These are phyloP conservation scores for Gobionotothen gibberifrons DNA, from an alignment of 2,797 vertebrate genomes.

Conservation along the genomic window DNA sequence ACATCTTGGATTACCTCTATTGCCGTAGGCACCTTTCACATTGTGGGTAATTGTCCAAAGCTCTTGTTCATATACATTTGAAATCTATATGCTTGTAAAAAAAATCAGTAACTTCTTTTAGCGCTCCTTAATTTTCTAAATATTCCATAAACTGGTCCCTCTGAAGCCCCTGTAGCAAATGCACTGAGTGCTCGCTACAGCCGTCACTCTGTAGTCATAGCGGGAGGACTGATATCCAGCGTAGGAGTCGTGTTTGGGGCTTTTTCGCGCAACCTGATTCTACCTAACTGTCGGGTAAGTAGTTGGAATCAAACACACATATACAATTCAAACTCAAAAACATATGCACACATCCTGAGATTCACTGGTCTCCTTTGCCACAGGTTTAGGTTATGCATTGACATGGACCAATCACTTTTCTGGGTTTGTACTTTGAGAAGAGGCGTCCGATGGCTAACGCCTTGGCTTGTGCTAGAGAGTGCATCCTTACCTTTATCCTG, in stretches of 20 bases:
- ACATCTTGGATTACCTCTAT: slow-evolving; percentile 81
- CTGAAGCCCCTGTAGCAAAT: slow-evolving; percentile 72
- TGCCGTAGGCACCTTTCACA: slow-evolving; percentile 71
- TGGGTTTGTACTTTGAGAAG: slow-evolving; percentile 81
- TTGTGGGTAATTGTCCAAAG: slow-evolving; percentile 61
- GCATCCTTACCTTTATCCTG: slow-evolving; percentile 86
- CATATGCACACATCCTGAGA: neutral
- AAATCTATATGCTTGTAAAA: neutral
- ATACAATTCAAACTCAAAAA: neutral
- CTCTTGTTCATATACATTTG: slow-evolving; percentile 1
- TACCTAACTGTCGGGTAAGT: slow-evolving; percentile 75
- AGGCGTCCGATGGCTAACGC: slow-evolving; percentile 84
- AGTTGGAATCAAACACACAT: slow-evolving; percentile 1
- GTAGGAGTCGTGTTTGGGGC: slow-evolving; percentile 64
- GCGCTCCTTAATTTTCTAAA: neutral
- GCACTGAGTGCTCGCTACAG: slow-evolving; percentile 66
- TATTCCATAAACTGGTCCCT: slow-evolving; percentile 14
- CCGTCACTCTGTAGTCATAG: slow-evolving; percentile 71
- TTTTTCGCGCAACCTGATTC: slow-evolving; percentile 65
- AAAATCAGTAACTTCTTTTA: neutral
- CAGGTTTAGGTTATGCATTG: slow-evolving; percentile 76
- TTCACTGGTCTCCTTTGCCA: slow-evolving; percentile 7
- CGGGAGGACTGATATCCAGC: slow-evolving; percentile 74
- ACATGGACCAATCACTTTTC: slow-evolving; percentile 79
- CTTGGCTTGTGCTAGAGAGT: slow-evolving; percentile 84